Percentiles rank a stretch among this genome's conserved stretches.
Evolutionary conservation across 92 coral and sea anemone species (phyloP).

Genomic region (Phenganax subtilis): DNA sequence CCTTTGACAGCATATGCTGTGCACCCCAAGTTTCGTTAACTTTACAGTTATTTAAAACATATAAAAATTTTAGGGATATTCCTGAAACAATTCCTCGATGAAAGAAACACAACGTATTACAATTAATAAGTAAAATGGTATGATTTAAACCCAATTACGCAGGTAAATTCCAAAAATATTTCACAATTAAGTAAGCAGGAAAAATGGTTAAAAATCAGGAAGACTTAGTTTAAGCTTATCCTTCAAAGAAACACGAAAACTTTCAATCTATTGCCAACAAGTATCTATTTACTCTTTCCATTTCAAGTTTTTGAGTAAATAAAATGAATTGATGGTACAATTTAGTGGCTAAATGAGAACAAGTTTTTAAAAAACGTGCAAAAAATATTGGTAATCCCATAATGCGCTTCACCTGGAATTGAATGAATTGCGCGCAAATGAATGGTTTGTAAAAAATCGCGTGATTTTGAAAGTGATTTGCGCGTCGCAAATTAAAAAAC

Average conservation of each 20-base stretch:
- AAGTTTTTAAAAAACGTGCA: background rate
- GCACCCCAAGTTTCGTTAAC: background rate
- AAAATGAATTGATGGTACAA: background rate
- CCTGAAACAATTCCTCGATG: too few relatives aligned
- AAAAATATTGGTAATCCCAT: background rate
- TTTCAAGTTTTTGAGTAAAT: background rate
- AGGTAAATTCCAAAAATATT: conserved; percentile 6
- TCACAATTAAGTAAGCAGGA: background rate
- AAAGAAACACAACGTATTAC: too few relatives aligned
- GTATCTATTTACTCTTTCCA: conserved; percentile 1
- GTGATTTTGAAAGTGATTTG: background rate
- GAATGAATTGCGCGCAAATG: background rate
- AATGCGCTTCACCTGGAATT: background rate
- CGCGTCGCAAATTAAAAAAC: background rate
- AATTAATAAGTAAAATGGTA: background rate
- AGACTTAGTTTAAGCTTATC: background rate
- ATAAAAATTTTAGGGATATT: too few relatives aligned
- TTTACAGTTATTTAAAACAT: too few relatives aligned
- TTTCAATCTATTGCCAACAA: background rate
- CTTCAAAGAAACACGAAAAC: background rate
- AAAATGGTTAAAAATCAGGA: background rate
- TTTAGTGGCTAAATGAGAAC: background rate
- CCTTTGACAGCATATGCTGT: conserved; percentile 5
- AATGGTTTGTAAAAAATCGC: background rate
- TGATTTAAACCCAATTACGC: background rate